Evolutionary conservation across 2,113 vertebrate genomes (phyloP).

Genomic region (Heloderma charlesbogerti): DNA sequence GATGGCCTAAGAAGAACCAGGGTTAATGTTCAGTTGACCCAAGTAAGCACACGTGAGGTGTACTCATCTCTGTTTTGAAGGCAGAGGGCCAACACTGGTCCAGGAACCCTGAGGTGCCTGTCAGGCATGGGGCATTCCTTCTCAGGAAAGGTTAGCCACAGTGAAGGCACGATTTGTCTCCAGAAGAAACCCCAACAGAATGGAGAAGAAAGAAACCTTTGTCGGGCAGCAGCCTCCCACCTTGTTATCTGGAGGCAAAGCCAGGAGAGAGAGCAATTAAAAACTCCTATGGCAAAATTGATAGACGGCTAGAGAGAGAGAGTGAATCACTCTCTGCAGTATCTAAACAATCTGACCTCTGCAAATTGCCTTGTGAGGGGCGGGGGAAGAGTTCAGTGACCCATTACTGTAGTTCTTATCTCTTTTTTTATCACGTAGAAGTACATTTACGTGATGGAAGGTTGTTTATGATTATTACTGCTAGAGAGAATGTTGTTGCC

Average conservation of each 20-base stretch:
- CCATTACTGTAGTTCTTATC: constrained; percentile 37
- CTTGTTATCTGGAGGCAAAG: constrained; percentile 53
- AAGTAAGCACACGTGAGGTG: background rate
- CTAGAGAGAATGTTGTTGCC: background rate
- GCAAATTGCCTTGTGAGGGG: constrained; percentile 43
- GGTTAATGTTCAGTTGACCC: background rate
- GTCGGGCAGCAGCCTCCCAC: constrained; percentile 5
- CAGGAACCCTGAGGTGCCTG: background rate
- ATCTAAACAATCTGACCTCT: constrained; percentile 46
- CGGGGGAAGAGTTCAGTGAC: constrained; percentile 19
- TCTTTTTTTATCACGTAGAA: constrained; percentile 28
- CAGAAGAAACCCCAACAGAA: constrained; percentile 31
- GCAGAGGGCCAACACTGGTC: background rate
- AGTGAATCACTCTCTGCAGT: constrained; percentile 53
- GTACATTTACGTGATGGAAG: background rate
- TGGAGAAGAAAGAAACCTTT: constrained; percentile 37
- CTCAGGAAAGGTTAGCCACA: background rate
- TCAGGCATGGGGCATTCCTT: background rate
- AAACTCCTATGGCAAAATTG: constrained; percentile 52
- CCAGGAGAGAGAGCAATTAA: constrained; percentile 57
- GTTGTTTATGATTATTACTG: constrained; percentile 7
- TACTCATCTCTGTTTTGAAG: background rate
- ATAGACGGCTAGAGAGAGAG: constrained; percentile 42
- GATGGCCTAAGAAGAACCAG: background rate
- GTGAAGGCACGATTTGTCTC: background rate